A percentile compares a stretch with the other conserved stretches of the same genome.
These are phyloP conservation scores for Musca vetustissima DNA, from an alignment of 1,140 invertebrate species.

Conservation along the genomic window DNA sequence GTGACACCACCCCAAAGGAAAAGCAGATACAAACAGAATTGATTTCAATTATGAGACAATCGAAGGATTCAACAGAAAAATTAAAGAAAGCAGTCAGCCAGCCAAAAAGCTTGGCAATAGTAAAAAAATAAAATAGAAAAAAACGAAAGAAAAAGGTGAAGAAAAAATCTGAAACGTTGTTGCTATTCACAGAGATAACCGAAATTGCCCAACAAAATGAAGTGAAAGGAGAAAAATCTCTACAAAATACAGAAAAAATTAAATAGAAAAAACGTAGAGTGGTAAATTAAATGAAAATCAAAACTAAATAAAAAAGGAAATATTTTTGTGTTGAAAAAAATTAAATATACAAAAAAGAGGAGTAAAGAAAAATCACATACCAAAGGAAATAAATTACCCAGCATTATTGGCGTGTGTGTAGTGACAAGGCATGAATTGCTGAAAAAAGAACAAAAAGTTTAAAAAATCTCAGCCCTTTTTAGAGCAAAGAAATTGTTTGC, in stretches of 20 bases:
- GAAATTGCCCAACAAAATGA: neutral
- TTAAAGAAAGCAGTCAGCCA: neutral
- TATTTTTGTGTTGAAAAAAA: too few species aligned
- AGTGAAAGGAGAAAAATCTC: too few species aligned
- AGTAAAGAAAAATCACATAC: too few species aligned
- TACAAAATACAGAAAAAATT: too few species aligned
- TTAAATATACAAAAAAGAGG: too few species aligned
- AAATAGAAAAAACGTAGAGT: too few species aligned
- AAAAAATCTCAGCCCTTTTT: neutral
- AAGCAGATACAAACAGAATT: conserved; percentile 27
- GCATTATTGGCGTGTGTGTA: too few species aligned
- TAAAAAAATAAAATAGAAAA: too few species aligned
- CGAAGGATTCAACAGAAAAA: conserved; percentile 2
- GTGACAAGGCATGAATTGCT: neutral
- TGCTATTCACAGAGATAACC: neutral
- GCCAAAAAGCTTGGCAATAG: neutral
- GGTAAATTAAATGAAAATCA: too few species aligned
- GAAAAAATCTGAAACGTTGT: neutral
- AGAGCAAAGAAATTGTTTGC: neutral
- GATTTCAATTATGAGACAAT: conserved; percentile 26
- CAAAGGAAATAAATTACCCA: too few species aligned
- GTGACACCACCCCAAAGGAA: conserved; percentile 27
- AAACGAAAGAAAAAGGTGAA: too few species aligned
- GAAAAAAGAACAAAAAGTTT: conserved; percentile 1
- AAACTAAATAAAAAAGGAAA: too few species aligned